Evolutionary conservation across 2,113 vertebrate genomes (phyloP), one percentile per base, ranked within the genome.

Genomic region (Syngnathoides biaculeatus): DNA sequence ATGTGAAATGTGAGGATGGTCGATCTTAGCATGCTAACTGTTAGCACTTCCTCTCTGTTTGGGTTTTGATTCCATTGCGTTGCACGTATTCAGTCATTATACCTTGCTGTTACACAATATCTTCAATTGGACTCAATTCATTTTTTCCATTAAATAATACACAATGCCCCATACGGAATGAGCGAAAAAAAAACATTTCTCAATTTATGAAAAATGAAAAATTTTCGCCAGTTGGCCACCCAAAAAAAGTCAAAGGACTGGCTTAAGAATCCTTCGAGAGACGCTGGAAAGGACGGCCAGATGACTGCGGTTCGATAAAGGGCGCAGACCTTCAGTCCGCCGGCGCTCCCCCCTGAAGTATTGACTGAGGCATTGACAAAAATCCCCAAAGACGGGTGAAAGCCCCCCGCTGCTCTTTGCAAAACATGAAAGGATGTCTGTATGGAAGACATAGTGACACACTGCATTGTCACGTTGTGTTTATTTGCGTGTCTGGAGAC

Each of bases 261-360:
- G 24, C 20, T 24, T 48, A 9, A 76, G 15, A 82, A 64, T 59
- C 45, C 64, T 70, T 72, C 61, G 50, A 68, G 30, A 69, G 69
- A 68, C 45, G 27, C 58, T 68, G 8, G 20, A 67, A 69, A 63
- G 73, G 75, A 77, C 68, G 9, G 57, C 39, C 14, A 72, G 69
- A 65, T 35, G 47, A 79, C 71, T 68, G 61, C 78, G 26, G 76
- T 79, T 85, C 81, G 73, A 88, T 86, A 78, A 71, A 74, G 70
- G 80, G 78, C 76, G 67, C 77, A 40, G 74, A 77, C 80, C 20
- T 74, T 66, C 75, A 63, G 4, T 19, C 57, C 19, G n/a, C 48
- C 5, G 6, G 7, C 39, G 7, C 22, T 15, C 45, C 53, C 65
- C 57, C 67, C 58, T 0, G 57, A 52, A 59, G 20, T 43, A 86